Evolutionary conservation across 2,113 vertebrate species (phyloP).

Genomic region (Chlorodrepanis virens): DNA sequence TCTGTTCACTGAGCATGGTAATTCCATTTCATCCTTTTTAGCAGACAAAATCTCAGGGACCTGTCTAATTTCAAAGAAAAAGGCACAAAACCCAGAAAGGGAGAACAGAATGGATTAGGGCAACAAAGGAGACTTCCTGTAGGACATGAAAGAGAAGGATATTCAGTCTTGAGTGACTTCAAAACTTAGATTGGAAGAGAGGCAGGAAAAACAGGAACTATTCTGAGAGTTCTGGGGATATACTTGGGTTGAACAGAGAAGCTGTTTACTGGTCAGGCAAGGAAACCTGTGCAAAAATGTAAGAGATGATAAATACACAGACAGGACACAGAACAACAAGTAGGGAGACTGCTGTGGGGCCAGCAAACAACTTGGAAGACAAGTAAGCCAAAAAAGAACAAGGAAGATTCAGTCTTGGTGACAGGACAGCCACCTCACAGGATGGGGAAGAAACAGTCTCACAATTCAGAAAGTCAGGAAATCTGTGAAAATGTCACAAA

Average conservation of each 20-base stretch:
- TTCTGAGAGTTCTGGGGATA: not conserved
- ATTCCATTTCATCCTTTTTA: not conserved
- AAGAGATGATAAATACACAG: not conserved
- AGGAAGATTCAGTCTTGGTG: not conserved
- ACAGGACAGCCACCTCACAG: not conserved
- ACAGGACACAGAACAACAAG: rapidly evolving
- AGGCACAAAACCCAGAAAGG: not conserved
- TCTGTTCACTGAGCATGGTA: not conserved
- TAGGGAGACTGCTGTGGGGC: not conserved
- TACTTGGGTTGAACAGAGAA: not conserved
- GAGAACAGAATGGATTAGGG: not conserved
- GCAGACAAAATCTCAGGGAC: not conserved
- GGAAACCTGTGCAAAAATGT: not conserved
- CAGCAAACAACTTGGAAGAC: not conserved
- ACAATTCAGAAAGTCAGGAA: not conserved
- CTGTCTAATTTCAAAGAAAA: not conserved
- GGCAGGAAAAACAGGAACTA: not conserved
- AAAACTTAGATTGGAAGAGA: not conserved
- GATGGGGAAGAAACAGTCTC: rapidly evolving
- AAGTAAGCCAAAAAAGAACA: not conserved
- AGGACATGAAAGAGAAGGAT: not conserved
- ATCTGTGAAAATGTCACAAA: not conserved
- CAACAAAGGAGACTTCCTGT: not conserved
- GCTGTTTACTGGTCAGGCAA: not conserved
- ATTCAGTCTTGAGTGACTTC: not conserved